phyloP scores from a whole-genome alignment of 2,113 vertebrate genomes.

The Romanogobio albipinnatus region DNA sequence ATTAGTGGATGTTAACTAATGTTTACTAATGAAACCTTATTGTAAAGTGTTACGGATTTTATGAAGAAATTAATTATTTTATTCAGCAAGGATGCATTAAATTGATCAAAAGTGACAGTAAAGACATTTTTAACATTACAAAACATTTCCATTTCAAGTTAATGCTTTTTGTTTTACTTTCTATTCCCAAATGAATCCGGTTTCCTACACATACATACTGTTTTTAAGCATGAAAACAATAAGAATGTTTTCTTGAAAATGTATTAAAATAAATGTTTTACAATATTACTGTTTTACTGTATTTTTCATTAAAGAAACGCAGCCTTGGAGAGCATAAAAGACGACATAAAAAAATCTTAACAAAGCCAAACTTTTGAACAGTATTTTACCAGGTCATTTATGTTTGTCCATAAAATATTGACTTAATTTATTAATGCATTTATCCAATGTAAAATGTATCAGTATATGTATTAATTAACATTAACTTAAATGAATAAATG shows the following conservation, averaged over 20 bases:
- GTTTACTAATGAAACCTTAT: too few relatives aligned
- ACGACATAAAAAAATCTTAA: background rate
- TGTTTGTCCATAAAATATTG: background rate
- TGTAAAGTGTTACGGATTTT: background rate
- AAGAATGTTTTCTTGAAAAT: background rate
- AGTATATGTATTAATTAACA: background rate
- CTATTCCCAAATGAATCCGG: too few relatives aligned
- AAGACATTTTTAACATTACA: too few relatives aligned
- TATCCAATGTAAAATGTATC: background rate
- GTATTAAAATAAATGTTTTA: background rate
- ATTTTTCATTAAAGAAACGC: background rate
- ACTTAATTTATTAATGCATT: background rate
- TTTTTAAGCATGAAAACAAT: background rate
- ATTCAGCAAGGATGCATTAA: background rate
- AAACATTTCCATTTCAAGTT: too few relatives aligned
- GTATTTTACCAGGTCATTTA: background rate
- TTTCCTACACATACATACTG: background rate
- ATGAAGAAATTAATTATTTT: background rate
- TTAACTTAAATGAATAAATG: background rate
- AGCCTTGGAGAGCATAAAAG: background rate
- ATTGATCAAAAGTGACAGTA: background rate
- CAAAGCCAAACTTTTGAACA: background rate
- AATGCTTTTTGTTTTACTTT: too few relatives aligned
- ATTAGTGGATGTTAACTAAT: too few relatives aligned
- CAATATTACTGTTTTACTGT: background rate